Evolutionary conservation across 2,797 vertebrate genomes (phyloP).

Genomic region (Prionace glauca): DNA sequence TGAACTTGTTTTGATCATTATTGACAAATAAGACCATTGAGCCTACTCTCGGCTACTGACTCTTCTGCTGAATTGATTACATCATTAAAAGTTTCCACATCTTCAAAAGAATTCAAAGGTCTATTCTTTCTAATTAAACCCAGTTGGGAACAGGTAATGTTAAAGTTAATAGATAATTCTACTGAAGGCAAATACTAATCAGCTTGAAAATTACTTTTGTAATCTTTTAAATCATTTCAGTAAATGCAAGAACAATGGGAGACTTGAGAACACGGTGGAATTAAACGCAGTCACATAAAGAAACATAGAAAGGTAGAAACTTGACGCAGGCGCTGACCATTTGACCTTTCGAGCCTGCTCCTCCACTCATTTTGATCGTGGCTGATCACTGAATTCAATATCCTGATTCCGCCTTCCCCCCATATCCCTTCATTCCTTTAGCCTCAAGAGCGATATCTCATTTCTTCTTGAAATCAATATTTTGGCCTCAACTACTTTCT

Average conservation of each 20-base stretch:
- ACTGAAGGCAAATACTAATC: not conserved
- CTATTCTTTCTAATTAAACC: not conserved
- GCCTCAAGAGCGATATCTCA: no score
- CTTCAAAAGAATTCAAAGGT: not conserved
- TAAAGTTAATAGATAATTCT: not conserved
- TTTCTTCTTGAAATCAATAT: no score
- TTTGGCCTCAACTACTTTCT: no score
- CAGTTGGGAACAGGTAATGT: not conserved
- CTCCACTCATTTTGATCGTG: no score
- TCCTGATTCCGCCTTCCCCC: no score
- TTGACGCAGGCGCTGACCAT: no score
- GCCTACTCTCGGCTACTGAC: not conserved
- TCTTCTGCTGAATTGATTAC: not conserved
- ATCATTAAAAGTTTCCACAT: not conserved
- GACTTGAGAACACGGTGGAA: not conserved
- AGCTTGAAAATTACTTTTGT: not conserved
- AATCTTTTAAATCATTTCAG: not conserved
- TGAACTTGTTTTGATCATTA: not conserved
- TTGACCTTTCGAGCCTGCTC: no score
- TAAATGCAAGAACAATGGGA: not conserved
- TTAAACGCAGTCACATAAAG: not conserved
- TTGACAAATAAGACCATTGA: not conserved
- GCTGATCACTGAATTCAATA: no score
- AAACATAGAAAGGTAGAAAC: no score
- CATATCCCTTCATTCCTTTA: no score